Conservation (phyloP, 2,888 invertebrate species). For the Trichopria drosophilae region DNA sequence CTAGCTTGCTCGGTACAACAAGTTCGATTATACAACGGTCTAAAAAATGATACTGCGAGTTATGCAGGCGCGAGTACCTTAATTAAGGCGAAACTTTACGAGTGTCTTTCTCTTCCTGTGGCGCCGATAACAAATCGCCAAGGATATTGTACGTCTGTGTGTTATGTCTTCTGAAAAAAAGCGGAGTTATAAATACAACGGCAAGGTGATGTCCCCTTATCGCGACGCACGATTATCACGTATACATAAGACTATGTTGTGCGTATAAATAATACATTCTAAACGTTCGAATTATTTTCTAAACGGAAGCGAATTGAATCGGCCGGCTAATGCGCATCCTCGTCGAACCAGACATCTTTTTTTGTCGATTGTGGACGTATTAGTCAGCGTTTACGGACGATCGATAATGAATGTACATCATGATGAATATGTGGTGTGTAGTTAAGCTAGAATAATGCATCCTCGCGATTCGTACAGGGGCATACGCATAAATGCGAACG, state of each 20-base stretch:
- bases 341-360: too few relatives aligned
- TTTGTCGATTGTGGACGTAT: too few relatives aligned
- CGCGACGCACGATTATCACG: slow-evolving; percentile 11
- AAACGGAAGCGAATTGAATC: slow-evolving; percentile 27
- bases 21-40: slow-evolving; percentile 29
- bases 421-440: too few relatives aligned
- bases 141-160: too few relatives aligned
- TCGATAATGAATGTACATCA: slow-evolving; percentile 13
- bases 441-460: slow-evolving; percentile 15
- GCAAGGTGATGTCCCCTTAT: slow-evolving; percentile 10
- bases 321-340: slow-evolving; percentile 29
- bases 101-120: slow-evolving; percentile 15
- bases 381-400: too few relatives aligned
- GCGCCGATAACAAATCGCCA: not conserved
- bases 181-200: too few relatives aligned
- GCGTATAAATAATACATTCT: slow-evolving; percentile 36
- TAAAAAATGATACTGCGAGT: slow-evolving; percentile 5
- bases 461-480: too few relatives aligned
- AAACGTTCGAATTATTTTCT: slow-evolving; percentile 45
- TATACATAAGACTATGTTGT: slow-evolving; percentile 25
- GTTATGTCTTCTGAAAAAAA: too few relatives aligned
- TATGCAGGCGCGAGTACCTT: slow-evolving; percentile 1
- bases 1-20: too few relatives aligned
- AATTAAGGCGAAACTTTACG: slow-evolving; percentile 12
- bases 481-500: too few relatives aligned